phyloP scores from a whole-genome alignment of 2,888 invertebrate species.

The Hypolimnas misippus region DNA sequence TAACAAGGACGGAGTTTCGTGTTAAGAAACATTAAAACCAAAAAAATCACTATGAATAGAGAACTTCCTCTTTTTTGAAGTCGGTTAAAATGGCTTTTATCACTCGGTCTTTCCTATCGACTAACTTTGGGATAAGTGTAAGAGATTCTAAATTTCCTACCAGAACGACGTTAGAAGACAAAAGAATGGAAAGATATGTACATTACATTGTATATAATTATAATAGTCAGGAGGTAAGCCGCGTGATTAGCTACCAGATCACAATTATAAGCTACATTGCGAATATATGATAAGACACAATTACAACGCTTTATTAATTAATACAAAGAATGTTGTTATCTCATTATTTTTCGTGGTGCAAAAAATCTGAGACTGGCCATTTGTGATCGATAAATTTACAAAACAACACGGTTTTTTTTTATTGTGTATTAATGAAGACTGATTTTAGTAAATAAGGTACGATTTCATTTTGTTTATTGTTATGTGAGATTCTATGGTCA shows the following conservation, averaged over 20 bases:
- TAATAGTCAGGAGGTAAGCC: neutral
- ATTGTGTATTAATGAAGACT: constrained; percentile 12
- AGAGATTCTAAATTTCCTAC: too few species aligned
- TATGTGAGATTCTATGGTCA: neutral
- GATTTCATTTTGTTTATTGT: neutral
- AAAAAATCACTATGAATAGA: too few species aligned
- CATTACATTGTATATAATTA: too few species aligned
- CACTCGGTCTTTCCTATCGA: too few species aligned
- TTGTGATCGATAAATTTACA: constrained; percentile 24
- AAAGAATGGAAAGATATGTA: too few species aligned
- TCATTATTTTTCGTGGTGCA: constrained; percentile 19
- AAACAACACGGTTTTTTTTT: constrained; percentile 26
- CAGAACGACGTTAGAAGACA: too few species aligned
- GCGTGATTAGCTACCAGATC: neutral
- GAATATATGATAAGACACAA: neutral
- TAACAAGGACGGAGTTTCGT: too few species aligned
- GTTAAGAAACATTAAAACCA: too few species aligned
- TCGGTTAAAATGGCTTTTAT: too few species aligned
- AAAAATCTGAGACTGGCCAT: constrained; percentile 26
- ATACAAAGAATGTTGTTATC: constrained; percentile 21
- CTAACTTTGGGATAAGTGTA: too few species aligned
- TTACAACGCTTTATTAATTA: constrained; percentile 21
- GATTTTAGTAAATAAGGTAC: constrained; percentile 28
- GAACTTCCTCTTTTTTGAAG: too few species aligned
- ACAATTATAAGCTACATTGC: neutral